Conservation (phyloP, 2,888 invertebrate genomes). For the Hartigia nigra region DNA sequence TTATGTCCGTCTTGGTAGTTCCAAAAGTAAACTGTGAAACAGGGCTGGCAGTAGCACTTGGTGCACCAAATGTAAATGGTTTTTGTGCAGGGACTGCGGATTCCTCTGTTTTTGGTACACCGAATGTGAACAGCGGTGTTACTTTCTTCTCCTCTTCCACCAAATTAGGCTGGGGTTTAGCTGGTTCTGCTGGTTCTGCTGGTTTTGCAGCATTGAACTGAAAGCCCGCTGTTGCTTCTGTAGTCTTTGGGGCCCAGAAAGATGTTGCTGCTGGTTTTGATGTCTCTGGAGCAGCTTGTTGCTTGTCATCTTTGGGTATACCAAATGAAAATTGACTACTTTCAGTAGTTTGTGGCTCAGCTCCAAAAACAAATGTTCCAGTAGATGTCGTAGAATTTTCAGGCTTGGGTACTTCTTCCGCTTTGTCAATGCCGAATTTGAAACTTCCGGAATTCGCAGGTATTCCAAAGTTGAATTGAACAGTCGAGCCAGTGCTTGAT, state of each 20-base stretch:
- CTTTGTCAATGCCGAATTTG: slow-evolving; percentile 69
- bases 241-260: slow-evolving; percentile 35
- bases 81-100: slow-evolving; percentile 24
- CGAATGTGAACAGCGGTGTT: slow-evolving; percentile 36
- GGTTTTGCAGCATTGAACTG: slow-evolving; percentile 19
- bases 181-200: background rate
- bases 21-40: slow-evolving; percentile 56
- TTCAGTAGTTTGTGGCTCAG: slow-evolving; percentile 34
- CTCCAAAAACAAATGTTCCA: slow-evolving; percentile 63
- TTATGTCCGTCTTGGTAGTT: slow-evolving; percentile 17
- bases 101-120: slow-evolving; percentile 36
- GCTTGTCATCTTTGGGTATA: slow-evolving; percentile 29
- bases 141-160: slow-evolving; percentile 24
- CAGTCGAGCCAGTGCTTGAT: slow-evolving; percentile 23
- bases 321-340: slow-evolving; percentile 51
- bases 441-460: slow-evolving; percentile 49
- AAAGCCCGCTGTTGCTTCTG: slow-evolving; percentile 25
- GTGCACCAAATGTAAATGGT: slow-evolving; percentile 15
- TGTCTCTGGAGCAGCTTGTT: slow-evolving; percentile 15
- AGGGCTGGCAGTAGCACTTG: slow-evolving; percentile 8
- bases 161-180: background rate
- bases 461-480: slow-evolving; percentile 53
- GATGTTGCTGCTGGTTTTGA: slow-evolving; percentile 29
- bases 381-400: slow-evolving; percentile 33
- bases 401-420: slow-evolving; percentile 40